Conservation (phyloP, 2,797 vertebrate species). For the Gymnothorax reevesii region DNA sequence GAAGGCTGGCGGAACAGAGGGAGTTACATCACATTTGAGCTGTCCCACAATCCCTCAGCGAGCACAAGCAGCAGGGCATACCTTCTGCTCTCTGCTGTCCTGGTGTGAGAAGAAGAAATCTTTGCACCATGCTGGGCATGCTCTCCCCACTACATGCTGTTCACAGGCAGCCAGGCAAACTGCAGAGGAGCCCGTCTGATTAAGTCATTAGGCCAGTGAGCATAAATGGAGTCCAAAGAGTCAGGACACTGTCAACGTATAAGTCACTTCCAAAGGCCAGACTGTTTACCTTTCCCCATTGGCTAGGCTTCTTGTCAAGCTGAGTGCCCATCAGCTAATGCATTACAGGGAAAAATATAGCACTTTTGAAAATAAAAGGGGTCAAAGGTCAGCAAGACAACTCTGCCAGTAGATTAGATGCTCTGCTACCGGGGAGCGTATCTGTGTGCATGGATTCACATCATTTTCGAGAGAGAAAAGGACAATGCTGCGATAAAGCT, state of each 20-base stretch:
- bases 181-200: conserved; percentile 4
- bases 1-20: background rate
- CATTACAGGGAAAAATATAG: conserved; percentile 11
- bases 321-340: conserved; percentile 20
- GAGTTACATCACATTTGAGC: background rate
- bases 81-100: conserved; percentile 12
- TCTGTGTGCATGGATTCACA: background rate
- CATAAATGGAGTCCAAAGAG: background rate
- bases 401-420: background rate
- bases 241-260: background rate
- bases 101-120: background rate
- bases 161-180: background rate
- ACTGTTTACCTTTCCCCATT: background rate
- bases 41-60: background rate
- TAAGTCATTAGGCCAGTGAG: conserved; percentile 13
- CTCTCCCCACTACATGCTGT: background rate
- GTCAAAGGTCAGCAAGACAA: background rate
- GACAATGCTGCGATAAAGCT: background rate
- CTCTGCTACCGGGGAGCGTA: background rate
- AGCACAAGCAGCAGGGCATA: background rate
- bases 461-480: background rate
- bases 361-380: background rate
- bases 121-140: conserved; percentile 7
- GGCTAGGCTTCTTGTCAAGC: background rate
- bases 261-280: background rate